Conservation (phyloP, 2,113 vertebrate genomes). For the Indicator indicator region DNA sequence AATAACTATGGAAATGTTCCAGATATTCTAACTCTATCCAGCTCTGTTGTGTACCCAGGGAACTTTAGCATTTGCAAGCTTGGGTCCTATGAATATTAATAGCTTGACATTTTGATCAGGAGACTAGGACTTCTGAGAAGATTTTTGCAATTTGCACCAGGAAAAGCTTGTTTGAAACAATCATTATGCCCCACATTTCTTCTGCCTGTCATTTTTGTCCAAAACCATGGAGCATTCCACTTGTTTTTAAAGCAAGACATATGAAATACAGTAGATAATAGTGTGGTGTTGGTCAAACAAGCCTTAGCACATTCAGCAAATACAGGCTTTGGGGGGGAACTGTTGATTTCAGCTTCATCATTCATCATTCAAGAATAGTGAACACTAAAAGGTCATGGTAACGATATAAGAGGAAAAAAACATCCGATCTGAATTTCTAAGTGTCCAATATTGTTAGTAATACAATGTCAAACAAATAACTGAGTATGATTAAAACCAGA, state of each 20-base stretch:
- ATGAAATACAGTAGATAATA: not conserved
- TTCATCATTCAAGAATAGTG: not conserved
- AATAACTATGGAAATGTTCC: not conserved
- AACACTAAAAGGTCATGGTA: slow-evolving; percentile 20
- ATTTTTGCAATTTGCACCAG: not conserved
- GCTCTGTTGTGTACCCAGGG: not conserved
- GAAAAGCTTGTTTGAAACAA: not conserved
- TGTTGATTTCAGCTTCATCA: slow-evolving; percentile 24
- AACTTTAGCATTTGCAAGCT: not conserved
- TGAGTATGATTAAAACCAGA: slow-evolving; percentile 1
- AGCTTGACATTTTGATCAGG: not conserved
- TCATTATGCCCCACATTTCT: not conserved
- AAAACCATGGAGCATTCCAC: not conserved
- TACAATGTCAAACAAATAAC: not conserved
- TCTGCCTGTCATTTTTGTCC: not conserved
- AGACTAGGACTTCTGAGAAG: not conserved
- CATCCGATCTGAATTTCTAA: slow-evolving; percentile 26
- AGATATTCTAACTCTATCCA: not conserved
- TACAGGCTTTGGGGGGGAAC: not conserved
- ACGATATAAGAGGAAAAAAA: not conserved
- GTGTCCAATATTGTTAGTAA: not conserved
- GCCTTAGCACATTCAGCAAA: not conserved
- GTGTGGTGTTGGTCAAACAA: not conserved
- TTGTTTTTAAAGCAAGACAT: not conserved
- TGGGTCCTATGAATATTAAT: not conserved